Base-by-base conservation (phyloP, 2,888 invertebrate genomes). In the Cantharis rufa region DNA sequence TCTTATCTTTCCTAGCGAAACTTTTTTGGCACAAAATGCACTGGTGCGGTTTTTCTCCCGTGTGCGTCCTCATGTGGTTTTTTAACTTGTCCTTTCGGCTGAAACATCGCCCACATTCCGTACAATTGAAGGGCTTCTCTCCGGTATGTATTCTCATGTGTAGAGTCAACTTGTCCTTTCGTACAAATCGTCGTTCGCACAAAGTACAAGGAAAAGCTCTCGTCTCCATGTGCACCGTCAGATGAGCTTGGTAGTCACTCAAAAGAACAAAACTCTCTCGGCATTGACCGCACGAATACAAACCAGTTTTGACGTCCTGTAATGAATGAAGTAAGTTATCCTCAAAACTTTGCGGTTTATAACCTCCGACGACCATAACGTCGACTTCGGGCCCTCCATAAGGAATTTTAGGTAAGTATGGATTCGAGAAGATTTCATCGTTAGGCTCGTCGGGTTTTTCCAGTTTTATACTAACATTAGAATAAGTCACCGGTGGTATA, bases 141-240 rank as follows among this genome's bases (percentile, higher is more conserved):
- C 78, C 78, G 3, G 78, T 78, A 16, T 78, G 78, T 27, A 72
- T 72, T 15, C 78, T 15, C 75, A 72, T 78, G 11, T 78, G 78
- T 15, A 78, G 15, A 32, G 32, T 68, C 10, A 78, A 61, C 27
- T 75, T 75, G 21, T 75, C 75, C 62, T 78, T 78, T n/a, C 72
- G 78, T 15, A 72, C 75, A 66, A 78, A 78, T 7, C 78, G 66
- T 63, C 62, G 71, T 10, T 69, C 70, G 15, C 78, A 78, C 15
- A 70, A 15, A 11, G 72, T 69, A 16, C 78, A 78, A 15, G 71
- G 71, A 0, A 75, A 48, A 1, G 75, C 75, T 16, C 62, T 61
- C 15, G 61, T 63, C n/a, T 72, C 75, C 13, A 61, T 71, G 61
- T 74, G 74, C 3, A 28, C 71, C 9, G 15, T 2, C 48, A 63